Base-by-base conservation (phyloP, 2,113 vertebrate genomes). In the Aspidoscelis tigris region DNA sequence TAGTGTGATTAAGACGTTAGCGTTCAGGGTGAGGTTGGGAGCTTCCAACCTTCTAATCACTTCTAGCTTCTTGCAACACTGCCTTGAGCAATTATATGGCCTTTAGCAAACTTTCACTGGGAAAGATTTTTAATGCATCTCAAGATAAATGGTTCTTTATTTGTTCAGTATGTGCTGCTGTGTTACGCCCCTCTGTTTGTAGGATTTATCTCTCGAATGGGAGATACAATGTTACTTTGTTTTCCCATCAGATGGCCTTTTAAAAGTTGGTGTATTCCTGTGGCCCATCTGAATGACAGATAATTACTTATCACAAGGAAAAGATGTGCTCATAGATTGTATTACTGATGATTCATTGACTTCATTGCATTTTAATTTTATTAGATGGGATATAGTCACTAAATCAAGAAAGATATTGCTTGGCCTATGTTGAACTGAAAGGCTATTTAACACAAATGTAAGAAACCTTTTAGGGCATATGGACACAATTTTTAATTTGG, bases 1-100 rank as follows among this genome's bases (percentile, higher is more conserved):
- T 92, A 93, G 83, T 81, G 82, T 85, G 90, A 90, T 91, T 91
- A 90, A 88, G 74, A 86, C 44, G 83, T 94, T 89, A 92, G 91
- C 90, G 82, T 87, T 88, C 80, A 93, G 78, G 90, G 91, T 92
- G 92, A 88, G 92, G 90, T 43, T 91, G 78, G 82, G 82, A 87
- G 88, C 89, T 79, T 84, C 91, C 88, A 88, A 70, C 69, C 84
- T 91, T 84, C 87, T 93, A 92, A 94, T 93, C 90, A 53, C 16
- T 89, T 85, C 86, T 91, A 84, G 58, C 39, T 92, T 88, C 87
- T 89, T 70, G 82, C 73, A 88, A 5, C 82, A 81, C 24, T 80
- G 83, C 88, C 87, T 84, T 90, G 88, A 88, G 87, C 80, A 90
- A 86, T 86, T 87, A 88, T 89, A 80, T 90, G 91, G 74, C 93